A percentile compares a stretch with the other conserved stretches of the same genome.
Conservation (phyloP, 1,140 invertebrate species). For the Ips typographus region DNA sequence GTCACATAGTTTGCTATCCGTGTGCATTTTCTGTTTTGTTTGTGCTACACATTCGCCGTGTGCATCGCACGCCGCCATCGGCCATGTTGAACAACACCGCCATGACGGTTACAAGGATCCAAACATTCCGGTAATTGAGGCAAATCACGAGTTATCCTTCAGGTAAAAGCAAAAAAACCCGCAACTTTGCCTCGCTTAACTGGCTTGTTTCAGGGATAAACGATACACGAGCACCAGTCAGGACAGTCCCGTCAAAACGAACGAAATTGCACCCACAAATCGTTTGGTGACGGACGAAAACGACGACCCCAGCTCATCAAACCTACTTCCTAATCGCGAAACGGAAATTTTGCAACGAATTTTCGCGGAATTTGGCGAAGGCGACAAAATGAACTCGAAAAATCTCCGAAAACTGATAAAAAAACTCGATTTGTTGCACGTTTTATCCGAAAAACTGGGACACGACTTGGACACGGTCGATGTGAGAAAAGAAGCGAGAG, state of each 20-base stretch:
- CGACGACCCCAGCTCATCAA: not conserved
- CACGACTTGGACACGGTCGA: constrained; percentile 39
- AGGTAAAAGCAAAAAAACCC: constrained; percentile 32
- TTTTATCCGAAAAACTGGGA: constrained; percentile 53
- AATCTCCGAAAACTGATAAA: constrained; percentile 67
- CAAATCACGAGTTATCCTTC: constrained; percentile 37
- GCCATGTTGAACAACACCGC: constrained; percentile 41
- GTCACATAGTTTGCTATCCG: constrained; percentile 66
- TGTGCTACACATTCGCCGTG: constrained; percentile 73
- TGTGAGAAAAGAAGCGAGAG: constrained; percentile 21
- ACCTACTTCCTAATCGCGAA: not conserved
- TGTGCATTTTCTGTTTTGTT: constrained; percentile 76
- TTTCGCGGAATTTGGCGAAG: constrained; percentile 58
- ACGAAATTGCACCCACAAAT: constrained; percentile 5
- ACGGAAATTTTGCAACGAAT: constrained; percentile 51
- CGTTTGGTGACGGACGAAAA: not conserved
- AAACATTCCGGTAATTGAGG: constrained; percentile 46
- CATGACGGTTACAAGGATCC: constrained; percentile 38
- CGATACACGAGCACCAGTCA: not conserved
- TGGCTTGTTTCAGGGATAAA: constrained; percentile 7
- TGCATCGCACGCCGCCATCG: constrained; percentile 60
- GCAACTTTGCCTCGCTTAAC: constrained; percentile 2
- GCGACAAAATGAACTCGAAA: constrained; percentile 62
- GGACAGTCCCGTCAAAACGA: constrained; percentile 2
- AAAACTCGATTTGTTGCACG: constrained; percentile 57